A percentile compares a stretch with the other conserved stretches of the same genome.
These are phyloP conservation scores for Riparia riparia DNA, from an alignment of 2,113 vertebrate species.

Conservation along the genomic window DNA sequence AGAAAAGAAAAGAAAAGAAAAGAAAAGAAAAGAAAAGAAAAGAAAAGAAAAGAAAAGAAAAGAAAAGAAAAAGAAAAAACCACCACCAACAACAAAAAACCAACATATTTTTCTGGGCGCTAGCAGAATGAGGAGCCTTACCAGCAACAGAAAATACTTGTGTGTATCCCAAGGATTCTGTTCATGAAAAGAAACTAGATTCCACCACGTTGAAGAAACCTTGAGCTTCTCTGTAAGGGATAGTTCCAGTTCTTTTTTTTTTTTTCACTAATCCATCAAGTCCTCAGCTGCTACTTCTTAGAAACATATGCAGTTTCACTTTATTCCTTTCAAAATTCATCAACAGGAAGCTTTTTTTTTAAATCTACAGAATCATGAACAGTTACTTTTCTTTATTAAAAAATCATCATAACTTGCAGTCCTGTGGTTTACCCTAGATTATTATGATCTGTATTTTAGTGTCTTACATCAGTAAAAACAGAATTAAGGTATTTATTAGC, in stretches of 20 bases:
- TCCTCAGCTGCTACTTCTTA: background rate
- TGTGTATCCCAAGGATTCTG: background rate
- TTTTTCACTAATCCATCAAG: background rate
- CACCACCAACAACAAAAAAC: background rate
- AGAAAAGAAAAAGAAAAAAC: background rate
- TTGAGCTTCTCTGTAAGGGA: background rate
- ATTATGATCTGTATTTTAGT: background rate
- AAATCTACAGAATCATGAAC: background rate
- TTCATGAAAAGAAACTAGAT: background rate
- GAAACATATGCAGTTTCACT: background rate
- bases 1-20: background rate
- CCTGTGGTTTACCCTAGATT: background rate
- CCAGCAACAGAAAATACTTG: background rate
- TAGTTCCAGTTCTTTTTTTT: background rate
- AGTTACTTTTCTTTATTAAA: background rate
- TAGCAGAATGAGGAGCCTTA: background rate
- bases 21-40: too few relatives aligned
- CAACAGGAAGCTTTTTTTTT: background rate
- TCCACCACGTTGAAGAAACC: rapidly evolving
- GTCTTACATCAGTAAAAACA: background rate
- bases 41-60: background rate
- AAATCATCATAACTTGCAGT: background rate
- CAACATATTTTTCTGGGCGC: background rate
- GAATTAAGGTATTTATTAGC: background rate
- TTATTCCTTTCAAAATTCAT: background rate